Evolutionary conservation across 2,113 vertebrate genomes (phyloP).

Genomic region (Scytalopus superciliaris): DNA sequence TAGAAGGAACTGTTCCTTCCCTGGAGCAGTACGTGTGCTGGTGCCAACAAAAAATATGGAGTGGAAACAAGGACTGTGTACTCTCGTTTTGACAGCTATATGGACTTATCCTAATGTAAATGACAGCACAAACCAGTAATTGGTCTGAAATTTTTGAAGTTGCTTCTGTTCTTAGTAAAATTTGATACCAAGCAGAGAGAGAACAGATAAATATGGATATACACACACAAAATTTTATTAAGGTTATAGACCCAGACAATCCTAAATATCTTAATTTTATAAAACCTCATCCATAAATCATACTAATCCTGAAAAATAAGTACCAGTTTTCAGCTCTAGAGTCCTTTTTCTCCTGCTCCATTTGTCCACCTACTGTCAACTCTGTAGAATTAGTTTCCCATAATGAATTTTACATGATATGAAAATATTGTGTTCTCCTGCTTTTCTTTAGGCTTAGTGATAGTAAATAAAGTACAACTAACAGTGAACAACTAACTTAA

Average conservation of each 20-base stretch:
- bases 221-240: not conserved
- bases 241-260: not conserved
- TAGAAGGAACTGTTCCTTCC: not conserved
- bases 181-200: not conserved
- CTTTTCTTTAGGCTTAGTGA: not conserved
- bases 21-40: rapidly evolving
- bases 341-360: not conserved
- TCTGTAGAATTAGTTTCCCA: not conserved
- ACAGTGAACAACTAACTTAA: not conserved
- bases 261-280: not conserved
- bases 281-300: not conserved
- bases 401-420: not conserved
- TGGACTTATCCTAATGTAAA: not conserved
- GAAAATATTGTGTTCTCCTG: not conserved
- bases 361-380: not conserved
- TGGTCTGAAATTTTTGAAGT: not conserved
- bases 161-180: not conserved
- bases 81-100: not conserved
- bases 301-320: not conserved
- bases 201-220: not conserved
- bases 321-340: not conserved
- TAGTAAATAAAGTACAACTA: not conserved
- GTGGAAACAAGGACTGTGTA: not conserved
- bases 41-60: not conserved
- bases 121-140: not conserved